Evolutionary conservation across 2,113 vertebrate species (phyloP).

Genomic region (Phylloscopus whistleri): DNA sequence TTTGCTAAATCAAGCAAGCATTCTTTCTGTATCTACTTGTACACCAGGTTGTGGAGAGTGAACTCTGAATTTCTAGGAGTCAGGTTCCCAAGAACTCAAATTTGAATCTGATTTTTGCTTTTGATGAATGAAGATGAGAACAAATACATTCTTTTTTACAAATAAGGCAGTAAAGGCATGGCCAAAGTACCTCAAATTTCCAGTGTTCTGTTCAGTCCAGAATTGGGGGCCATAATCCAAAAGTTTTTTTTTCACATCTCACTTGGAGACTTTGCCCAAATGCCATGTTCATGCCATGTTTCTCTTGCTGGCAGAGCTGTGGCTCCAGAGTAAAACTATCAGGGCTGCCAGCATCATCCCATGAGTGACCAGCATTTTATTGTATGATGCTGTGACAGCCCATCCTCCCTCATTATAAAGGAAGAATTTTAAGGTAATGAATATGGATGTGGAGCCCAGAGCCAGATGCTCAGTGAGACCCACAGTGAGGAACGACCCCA

Average conservation of each 20-base stretch:
- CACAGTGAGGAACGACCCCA: background rate
- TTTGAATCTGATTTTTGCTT: constrained; percentile 1
- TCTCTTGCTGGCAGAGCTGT: background rate
- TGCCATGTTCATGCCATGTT: background rate
- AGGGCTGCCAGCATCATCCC: background rate
- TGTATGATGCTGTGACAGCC: background rate
- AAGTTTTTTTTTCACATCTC: background rate
- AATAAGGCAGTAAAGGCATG: background rate
- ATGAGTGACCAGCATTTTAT: background rate
- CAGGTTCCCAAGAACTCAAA: background rate
- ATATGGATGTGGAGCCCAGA: background rate
- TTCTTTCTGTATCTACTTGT: background rate
- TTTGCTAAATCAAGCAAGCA: background rate
- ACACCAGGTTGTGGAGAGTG: background rate
- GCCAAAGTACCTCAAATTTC: background rate
- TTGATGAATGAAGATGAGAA: background rate
- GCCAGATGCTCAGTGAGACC: background rate
- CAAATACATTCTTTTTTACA: background rate
- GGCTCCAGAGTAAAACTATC: background rate
- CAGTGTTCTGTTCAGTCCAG: background rate
- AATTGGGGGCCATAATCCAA: background rate
- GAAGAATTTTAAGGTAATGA: background rate
- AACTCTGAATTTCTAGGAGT: constrained; percentile 21
- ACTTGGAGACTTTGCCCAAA: background rate
- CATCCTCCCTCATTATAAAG: background rate